Evolutionary conservation across 2,113 vertebrate genomes (phyloP).

Genomic region (Danionella cerebrum): DNA sequence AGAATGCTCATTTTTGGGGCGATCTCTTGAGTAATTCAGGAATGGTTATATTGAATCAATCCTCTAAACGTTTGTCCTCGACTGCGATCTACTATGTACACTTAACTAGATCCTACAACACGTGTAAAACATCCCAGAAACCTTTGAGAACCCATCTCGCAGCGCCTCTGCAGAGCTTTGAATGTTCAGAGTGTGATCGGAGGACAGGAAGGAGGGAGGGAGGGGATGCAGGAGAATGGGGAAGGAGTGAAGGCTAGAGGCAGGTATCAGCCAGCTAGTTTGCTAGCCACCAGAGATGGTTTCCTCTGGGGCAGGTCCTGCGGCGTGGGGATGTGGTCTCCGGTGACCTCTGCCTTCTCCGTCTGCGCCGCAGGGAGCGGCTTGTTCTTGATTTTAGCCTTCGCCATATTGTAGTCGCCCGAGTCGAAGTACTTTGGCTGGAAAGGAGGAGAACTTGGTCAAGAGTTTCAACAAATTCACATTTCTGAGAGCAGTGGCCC

Average conservation of each 20-base stretch:
- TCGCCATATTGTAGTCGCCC: conserved; percentile 99
- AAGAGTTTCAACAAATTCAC: background rate
- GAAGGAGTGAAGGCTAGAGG: conserved; percentile 58
- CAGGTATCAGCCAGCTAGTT: conserved; percentile 86
- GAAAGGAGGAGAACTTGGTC: conserved; percentile 6
- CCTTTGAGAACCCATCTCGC: conserved; percentile 29
- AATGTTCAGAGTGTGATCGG: conserved; percentile 40
- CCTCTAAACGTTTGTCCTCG: conserved; percentile 62
- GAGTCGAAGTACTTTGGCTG: conserved; percentile 99
- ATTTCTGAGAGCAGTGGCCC: too few relatives aligned
- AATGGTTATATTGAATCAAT: conserved; percentile 73
- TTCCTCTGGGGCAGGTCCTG: conserved; percentile 98
- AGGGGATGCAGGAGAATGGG: conserved; percentile 43
- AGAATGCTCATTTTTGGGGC: background rate
- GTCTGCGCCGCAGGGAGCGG: conserved; percentile 84
- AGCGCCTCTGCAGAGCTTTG: background rate
- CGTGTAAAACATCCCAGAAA: conserved; percentile 34
- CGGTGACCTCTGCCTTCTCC: conserved; percentile 94
- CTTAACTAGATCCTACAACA: conserved; percentile 43
- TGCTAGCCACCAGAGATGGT: conserved; percentile 97
- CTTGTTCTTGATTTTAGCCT: conserved; percentile 98
- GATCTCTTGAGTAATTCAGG: conserved; percentile 5
- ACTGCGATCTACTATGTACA: conserved; percentile 74
- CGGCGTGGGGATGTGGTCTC: conserved; percentile 97
- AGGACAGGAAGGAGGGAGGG: conserved; percentile 52